Evolutionary conservation across 2,113 vertebrate species (phyloP).

Genomic region (Oreotrochilus melanogaster): DNA sequence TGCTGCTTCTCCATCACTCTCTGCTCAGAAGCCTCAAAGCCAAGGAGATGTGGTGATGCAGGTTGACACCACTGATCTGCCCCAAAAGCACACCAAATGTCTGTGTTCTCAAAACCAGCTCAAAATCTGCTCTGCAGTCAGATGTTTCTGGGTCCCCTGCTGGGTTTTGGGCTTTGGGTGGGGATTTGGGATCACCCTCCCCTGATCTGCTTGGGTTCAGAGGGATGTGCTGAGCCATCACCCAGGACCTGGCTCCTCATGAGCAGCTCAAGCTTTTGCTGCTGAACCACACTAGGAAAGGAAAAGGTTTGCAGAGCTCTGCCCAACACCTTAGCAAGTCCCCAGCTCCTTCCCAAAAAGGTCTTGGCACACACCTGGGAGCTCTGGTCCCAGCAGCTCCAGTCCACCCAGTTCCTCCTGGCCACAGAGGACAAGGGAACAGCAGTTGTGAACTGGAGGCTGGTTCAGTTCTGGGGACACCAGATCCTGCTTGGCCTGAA

Average conservation of each 20-base stretch:
- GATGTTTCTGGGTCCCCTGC: rapidly evolving
- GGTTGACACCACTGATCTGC: rapidly evolving
- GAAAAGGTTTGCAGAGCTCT: not conserved
- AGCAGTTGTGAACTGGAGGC: rapidly evolving
- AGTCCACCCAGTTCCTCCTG: rapidly evolving
- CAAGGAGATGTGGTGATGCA: rapidly evolving
- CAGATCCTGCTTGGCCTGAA: not conserved
- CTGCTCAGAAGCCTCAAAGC: not conserved
- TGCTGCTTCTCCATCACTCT: not conserved
- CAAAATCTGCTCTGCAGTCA: not conserved
- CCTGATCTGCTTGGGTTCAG: not conserved
- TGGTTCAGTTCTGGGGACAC: rapidly evolving
- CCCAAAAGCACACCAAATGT: not conserved
- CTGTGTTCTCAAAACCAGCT: not conserved
- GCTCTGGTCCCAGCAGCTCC: not conserved
- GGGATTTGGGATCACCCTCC: not conserved
- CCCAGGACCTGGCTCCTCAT: rapidly evolving
- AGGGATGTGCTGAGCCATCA: rapidly evolving
- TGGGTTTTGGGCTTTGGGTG: not conserved
- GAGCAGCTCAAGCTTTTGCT: not conserved
- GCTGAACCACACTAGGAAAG: not conserved
- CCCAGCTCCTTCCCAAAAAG: not conserved
- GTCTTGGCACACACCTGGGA: rapidly evolving
- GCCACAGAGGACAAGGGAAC: not conserved
- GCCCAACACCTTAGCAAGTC: rapidly evolving